Percentiles rank a stretch among this genome's conserved stretches.
These are phyloP conservation scores for Neoitamus cyanurus DNA, from an alignment of 2,888 invertebrate genomes.

Conservation along the genomic window DNA sequence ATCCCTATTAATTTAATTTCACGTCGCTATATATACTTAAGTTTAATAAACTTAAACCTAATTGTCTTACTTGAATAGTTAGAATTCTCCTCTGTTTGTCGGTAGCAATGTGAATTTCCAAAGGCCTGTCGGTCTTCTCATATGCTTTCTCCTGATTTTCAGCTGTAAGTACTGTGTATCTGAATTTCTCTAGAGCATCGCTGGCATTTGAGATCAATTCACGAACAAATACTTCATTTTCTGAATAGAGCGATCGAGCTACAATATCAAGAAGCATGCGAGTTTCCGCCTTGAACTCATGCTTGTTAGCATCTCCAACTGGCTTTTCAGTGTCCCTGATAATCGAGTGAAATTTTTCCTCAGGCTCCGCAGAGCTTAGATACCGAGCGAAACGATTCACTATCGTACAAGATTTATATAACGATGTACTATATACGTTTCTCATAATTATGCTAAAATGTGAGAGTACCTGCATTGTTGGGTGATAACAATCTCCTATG, in stretches of 20 bases:
- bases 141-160: constrained; percentile 69
- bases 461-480: background rate
- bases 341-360: constrained; percentile 55
- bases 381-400: background rate
- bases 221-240: constrained; percentile 96
- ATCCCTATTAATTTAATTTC: too few relatives aligned
- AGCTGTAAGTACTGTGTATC: constrained; percentile 75
- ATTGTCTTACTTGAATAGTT: constrained; percentile 78
- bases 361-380: constrained; percentile 30
- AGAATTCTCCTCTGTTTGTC: constrained; percentile 88
- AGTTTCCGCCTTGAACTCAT: constrained; percentile 97
- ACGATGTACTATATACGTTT: background rate
- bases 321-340: constrained; percentile 58
- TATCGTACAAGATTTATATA: background rate
- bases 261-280: constrained; percentile 96
- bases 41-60: too few relatives aligned
- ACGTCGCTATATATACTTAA: too few relatives aligned
- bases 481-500: background rate
- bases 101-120: constrained; percentile 90
- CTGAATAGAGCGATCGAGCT: constrained; percentile 95
- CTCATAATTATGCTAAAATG: background rate
- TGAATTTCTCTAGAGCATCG: constrained; percentile 95
- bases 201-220: constrained; percentile 97
- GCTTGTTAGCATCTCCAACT: constrained; percentile 69
- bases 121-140: constrained; percentile 72